Evolutionary conservation across 2,888 invertebrate genomes (phyloP).

Genomic region (Thymelicus acteon): DNA sequence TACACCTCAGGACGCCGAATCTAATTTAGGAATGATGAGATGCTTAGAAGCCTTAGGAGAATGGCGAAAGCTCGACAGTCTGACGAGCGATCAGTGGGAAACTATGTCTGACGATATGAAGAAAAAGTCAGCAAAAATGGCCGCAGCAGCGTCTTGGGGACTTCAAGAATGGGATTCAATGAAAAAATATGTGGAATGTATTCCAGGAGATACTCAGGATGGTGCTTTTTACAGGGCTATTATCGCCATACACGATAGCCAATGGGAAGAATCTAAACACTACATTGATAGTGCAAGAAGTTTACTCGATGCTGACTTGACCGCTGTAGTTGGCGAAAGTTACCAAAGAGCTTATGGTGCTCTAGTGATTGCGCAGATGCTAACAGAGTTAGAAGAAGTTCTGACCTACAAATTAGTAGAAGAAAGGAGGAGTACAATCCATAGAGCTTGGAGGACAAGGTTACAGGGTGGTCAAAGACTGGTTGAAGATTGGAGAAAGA

Average conservation of each 20-base stretch:
- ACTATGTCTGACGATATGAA: slow-evolving; percentile 79
- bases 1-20: slow-evolving; percentile 89
- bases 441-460: slow-evolving; percentile 97
- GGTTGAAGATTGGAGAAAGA: slow-evolving; percentile 99
- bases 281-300: slow-evolving; percentile 97
- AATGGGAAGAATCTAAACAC: slow-evolving; percentile 89
- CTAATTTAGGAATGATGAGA: slow-evolving; percentile 97
- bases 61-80: slow-evolving; percentile 95
- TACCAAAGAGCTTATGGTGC: slow-evolving; percentile 97
- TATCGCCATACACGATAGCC: slow-evolving; percentile 92
- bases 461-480: slow-evolving; percentile 96
- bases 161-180: slow-evolving; percentile 97
- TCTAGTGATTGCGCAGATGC: slow-evolving; percentile 98
- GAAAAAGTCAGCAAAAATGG: slow-evolving; percentile 92
- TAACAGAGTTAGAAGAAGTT: slow-evolving; percentile 98
- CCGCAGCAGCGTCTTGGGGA: slow-evolving; percentile 98
- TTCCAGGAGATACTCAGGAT: slow-evolving; percentile 96
- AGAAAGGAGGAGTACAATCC: slow-evolving; percentile 92
- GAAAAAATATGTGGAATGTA: slow-evolving; percentile 94
- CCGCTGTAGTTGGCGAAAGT: slow-evolving; percentile 97
- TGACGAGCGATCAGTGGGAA: slow-evolving; percentile 87
- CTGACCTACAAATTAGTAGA: slow-evolving; percentile 98
- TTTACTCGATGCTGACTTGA: slow-evolving; percentile 96
- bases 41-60: slow-evolving; percentile 98
- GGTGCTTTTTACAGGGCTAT: slow-evolving; percentile 98